Percentiles rank a stretch among this genome's conserved stretches.
Evolutionary conservation across 2,888 invertebrate species (phyloP).

Genomic region (Morpho deidamia): DNA sequence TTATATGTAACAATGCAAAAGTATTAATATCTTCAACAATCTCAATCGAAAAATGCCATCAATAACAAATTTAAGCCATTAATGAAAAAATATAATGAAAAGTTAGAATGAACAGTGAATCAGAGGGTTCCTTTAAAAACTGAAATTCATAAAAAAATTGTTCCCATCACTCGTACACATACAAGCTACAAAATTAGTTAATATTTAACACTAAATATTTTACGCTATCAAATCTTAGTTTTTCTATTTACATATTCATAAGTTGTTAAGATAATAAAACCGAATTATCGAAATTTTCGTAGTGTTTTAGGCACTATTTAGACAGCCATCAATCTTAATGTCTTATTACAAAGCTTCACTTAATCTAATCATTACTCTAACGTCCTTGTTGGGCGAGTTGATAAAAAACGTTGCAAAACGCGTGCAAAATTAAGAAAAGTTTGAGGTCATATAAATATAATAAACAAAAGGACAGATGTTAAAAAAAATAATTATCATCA

Average conservation of each 20-base stretch:
- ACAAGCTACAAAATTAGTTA: conserved; percentile 50
- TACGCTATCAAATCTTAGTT: conserved; percentile 50
- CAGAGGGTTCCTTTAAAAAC: conserved; percentile 24
- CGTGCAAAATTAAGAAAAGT: not conserved
- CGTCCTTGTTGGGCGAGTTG: not conserved
- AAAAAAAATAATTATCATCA: too few relatives aligned
- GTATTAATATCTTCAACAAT: too few relatives aligned
- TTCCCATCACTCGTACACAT: conserved; percentile 63
- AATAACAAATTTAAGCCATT: not conserved
- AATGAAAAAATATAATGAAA: too few relatives aligned
- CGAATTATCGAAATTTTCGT: conserved; percentile 75
- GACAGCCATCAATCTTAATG: conserved; percentile 78
- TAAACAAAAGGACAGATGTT: too few relatives aligned
- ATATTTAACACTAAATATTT: conserved; percentile 36
- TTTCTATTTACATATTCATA: conserved; percentile 62
- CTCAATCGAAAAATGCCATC: too few relatives aligned
- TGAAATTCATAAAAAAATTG: conserved; percentile 59
- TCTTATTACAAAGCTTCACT: conserved; percentile 72
- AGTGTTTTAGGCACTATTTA: conserved; percentile 79
- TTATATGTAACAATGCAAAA: too few relatives aligned
- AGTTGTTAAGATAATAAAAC: conserved; percentile 68
- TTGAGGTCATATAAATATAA: too few relatives aligned
- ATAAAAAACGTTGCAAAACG: not conserved
- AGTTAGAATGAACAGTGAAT: conserved; percentile 3
- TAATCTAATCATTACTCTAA: conserved; percentile 40